Evolutionary conservation across 1,140 invertebrate species (phyloP), one percentile per base, ranked within the genome.

Genomic region (Penaeus indicus): DNA sequence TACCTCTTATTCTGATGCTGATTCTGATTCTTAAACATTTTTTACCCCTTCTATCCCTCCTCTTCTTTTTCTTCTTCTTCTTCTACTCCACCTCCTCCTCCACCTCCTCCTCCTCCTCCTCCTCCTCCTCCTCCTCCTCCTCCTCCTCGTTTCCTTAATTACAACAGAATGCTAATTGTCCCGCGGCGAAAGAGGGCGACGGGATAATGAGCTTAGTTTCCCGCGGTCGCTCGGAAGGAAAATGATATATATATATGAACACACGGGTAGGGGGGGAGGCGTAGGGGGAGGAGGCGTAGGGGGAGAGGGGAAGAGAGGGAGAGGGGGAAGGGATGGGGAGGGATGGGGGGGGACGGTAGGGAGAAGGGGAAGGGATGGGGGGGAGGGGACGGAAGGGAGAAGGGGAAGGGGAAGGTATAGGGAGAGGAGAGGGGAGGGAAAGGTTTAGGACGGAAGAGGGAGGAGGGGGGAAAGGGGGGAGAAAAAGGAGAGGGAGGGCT

Each of bases 181-280:
- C 47, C 47, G 7, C 11, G 47, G 47, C 47, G 47, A 7, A 13
- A 47, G 47, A 47, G 47, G 47, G 47, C 47, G 47, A 47, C 1
- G 47, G 11, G 47, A 47, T 47, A 47, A 47, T 47, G 47, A 47
- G 47, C 47, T 47, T 47, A 47, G 47, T 47, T 47, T 47, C 47
- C 47, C 32, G 47, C 5, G 47, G 47, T 47, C 47, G 47, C 47
- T 47, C 47, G 47, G 47, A 47, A 47, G 47, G 47, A 47, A 47
- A 47, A 47, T 47, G 47, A 47, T n/a, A n/a, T 69, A 69, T 69
- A 69, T 61, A 25, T 62, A 60, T 82, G 80, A 61, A 60, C 62
- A 32, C 62, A 62, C 25, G n/a, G 54, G 62, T 61, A 62, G 21
- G 80, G 54, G 25, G 4, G 62, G 22, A 22, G 38, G 80, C 25